These are phyloP conservation scores for Burhinus oedicnemus DNA, from an alignment of 2,113 vertebrate species.

Conservation along the genomic window DNA sequence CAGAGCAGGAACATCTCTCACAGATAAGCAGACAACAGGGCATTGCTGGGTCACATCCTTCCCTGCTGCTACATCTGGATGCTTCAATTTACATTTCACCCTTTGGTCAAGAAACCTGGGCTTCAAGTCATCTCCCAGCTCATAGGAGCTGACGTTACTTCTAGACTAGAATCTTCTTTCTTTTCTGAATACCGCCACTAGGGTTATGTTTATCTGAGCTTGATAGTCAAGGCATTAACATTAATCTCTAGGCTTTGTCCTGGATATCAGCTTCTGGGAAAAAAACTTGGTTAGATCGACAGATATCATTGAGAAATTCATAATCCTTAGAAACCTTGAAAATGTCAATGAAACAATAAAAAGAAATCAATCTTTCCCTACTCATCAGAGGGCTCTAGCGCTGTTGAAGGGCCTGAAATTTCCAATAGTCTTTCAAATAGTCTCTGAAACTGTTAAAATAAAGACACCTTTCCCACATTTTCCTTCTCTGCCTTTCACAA, in stretches of 20 bases:
- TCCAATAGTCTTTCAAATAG: background rate
- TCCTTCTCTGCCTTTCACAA: constrained; percentile 18
- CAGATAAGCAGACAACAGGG: background rate
- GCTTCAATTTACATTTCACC: background rate
- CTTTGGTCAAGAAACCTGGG: background rate
- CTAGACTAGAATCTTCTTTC: background rate
- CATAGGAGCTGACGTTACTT: background rate
- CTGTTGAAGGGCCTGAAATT: background rate
- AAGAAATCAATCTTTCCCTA: background rate
- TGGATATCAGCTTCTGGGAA: background rate
- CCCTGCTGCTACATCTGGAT: background rate
- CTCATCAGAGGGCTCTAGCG: background rate
- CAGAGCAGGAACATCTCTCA: background rate
- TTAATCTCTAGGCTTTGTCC: background rate
- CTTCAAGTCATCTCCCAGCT: background rate
- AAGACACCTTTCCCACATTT: constrained; percentile 27
- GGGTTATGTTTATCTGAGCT: background rate
- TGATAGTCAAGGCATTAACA: background rate
- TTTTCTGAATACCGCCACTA: background rate
- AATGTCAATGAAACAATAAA: background rate
- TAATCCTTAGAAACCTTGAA: background rate
- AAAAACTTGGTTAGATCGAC: background rate
- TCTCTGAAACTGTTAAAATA: constrained; percentile 15
- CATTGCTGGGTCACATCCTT: background rate
- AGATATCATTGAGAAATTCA: background rate